Percentiles rank a stretch among this genome's conserved stretches.
Evolutionary conservation across 2,113 vertebrate species (phyloP).

Genomic region (Sebastes fasciatus): DNA sequence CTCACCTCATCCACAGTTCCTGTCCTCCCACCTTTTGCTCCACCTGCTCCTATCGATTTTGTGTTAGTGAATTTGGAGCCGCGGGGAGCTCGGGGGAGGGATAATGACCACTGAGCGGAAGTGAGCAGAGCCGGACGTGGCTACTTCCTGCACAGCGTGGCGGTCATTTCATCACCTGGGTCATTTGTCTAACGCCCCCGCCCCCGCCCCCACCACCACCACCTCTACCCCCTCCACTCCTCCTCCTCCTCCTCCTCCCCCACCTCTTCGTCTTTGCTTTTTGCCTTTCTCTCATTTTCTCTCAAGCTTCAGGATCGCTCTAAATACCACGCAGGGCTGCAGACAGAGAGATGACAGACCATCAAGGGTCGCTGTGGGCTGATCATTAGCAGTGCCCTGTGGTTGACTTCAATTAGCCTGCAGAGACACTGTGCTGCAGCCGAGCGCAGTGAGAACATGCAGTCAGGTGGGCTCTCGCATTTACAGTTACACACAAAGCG

Average conservation of each 20-base stretch:
- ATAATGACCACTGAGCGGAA: slow-evolving; percentile 73
- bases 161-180: slow-evolving; percentile 68
- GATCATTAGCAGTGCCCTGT: slow-evolving; percentile 75
- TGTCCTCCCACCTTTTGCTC: slow-evolving; percentile 68
- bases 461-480: slow-evolving; percentile 46
- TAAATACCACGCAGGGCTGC: slow-evolving; percentile 67
- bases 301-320: slow-evolving; percentile 39
- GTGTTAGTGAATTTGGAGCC: slow-evolving; percentile 63
- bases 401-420: slow-evolving; percentile 79
- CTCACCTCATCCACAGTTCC: slow-evolving; percentile 69
- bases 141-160: slow-evolving; percentile 72
- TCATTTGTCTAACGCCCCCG: slow-evolving; percentile 48
- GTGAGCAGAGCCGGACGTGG: slow-evolving; percentile 67
- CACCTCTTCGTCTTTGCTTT: background rate
- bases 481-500: slow-evolving; percentile 1
- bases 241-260: background rate
- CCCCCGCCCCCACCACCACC: background rate
- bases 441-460: slow-evolving; percentile 25
- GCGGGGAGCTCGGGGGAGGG: slow-evolving; percentile 7
- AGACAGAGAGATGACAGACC: slow-evolving; percentile 67
- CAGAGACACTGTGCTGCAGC: slow-evolving; percentile 54
- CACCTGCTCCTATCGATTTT: slow-evolving; percentile 77
- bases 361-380: slow-evolving; percentile 60
- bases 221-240: background rate
- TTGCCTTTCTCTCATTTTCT: slow-evolving; percentile 44